Conservation (phyloP, 2,797 vertebrate genomes). For the Phoebastria nigripes region DNA sequence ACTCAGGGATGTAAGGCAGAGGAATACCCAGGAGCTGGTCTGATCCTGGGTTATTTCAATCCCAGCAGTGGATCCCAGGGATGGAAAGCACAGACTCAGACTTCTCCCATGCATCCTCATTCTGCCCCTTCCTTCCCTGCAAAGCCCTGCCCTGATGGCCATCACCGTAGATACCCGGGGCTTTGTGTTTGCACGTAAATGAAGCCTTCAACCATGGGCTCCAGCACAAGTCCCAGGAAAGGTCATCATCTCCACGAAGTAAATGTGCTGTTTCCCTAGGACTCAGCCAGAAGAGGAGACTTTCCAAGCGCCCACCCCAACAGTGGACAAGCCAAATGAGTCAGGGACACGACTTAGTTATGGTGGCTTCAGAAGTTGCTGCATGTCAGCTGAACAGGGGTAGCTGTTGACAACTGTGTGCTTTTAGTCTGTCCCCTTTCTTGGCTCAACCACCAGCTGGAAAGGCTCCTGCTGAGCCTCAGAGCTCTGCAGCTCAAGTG, state of each 20-base stretch:
- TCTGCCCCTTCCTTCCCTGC: not conserved
- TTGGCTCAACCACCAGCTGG: not conserved
- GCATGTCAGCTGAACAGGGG: not conserved
- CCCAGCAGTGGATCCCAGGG: not conserved
- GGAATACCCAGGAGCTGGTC: not conserved
- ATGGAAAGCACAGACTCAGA: not conserved
- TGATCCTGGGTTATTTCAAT: not conserved
- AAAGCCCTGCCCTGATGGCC: not conserved
- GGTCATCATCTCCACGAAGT: slow-evolving; percentile 13
- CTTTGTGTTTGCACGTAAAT: slow-evolving; percentile 9
- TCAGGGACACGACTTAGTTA: not conserved
- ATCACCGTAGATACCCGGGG: not conserved
- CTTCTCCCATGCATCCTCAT: rapidly evolving
- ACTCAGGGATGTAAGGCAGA: not conserved
- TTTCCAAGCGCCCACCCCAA: not conserved
- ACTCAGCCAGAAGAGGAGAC: not conserved
- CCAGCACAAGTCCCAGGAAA: slow-evolving; percentile 37
- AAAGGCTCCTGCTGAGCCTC: not conserved
- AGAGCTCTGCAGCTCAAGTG: not conserved
- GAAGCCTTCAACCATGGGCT: slow-evolving; percentile 15
- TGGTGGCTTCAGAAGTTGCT: not conserved
- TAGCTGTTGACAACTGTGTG: too few species aligned
- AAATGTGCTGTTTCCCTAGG: not conserved
- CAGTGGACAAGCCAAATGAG: not conserved
- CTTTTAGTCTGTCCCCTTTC: not conserved